phyloP scores from a whole-genome alignment of 2,113 vertebrate genomes.

The Gadus chalcogrammus region DNA sequence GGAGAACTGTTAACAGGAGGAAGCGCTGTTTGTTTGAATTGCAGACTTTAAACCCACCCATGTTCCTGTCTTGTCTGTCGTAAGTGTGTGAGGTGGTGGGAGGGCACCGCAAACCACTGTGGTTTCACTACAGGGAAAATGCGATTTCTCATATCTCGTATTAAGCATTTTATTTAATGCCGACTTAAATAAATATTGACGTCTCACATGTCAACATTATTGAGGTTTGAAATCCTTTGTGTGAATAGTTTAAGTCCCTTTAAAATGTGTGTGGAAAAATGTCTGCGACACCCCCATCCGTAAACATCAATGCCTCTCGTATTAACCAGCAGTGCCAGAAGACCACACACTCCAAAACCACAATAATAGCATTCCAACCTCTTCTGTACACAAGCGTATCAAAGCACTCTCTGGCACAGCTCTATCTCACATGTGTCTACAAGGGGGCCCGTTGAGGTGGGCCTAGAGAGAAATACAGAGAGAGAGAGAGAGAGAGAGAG shows the following conservation, averaged over 20 bases:
- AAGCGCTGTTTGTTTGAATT: slow-evolving; percentile 52
- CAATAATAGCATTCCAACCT: slow-evolving; percentile 33
- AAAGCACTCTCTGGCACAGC: slow-evolving; percentile 4
- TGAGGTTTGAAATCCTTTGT: too few species aligned
- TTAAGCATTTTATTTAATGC: too few species aligned
- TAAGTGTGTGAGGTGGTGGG: background rate
- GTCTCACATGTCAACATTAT: too few species aligned
- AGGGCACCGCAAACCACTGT: slow-evolving; percentile 21
- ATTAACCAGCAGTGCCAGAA: background rate
- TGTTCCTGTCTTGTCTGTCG: slow-evolving; percentile 9
- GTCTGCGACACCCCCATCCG: background rate
- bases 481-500: background rate
- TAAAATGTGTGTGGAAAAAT: too few species aligned
- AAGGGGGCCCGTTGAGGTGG: background rate
- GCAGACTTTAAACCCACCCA: slow-evolving; percentile 43
- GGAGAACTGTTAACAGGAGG: slow-evolving; percentile 50
- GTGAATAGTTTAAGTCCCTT: too few species aligned
- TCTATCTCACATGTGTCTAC: background rate
- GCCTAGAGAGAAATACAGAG: background rate
- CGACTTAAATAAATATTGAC: too few species aligned
- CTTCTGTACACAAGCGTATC: slow-evolving; percentile 25
- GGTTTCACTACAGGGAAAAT: too few species aligned
- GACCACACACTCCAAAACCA: slow-evolving; percentile 29
- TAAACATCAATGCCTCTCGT: slow-evolving; percentile 27
- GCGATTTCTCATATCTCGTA: too few species aligned